Base-by-base conservation (phyloP, 2,797 vertebrate genomes). In the Podargus strigoides region DNA sequence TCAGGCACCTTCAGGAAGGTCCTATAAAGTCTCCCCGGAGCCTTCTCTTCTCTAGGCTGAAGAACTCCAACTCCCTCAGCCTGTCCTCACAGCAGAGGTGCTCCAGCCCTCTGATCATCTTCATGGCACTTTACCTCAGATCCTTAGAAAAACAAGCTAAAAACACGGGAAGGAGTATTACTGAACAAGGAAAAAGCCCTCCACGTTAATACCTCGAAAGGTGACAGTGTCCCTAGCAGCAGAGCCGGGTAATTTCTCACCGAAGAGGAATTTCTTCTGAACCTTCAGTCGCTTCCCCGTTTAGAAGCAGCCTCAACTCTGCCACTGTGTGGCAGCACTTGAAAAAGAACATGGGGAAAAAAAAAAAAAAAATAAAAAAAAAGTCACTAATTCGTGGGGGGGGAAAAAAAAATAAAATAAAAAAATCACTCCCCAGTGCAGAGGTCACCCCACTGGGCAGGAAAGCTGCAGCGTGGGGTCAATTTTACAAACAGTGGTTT, bases 251-350 rank as follows among this genome's bases (percentile, higher is more conserved):
- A 12, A 49, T 82, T 82, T 59, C 67, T 26, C 36, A 46, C 6
- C 1, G 0, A 66, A 41, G 58, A 49, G 11, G 5, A 66, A 74
- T 64, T 36, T 59, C 14, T 44, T 53, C 46, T 15, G 13, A 73
- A 28, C 41, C 34, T 69, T 42, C 12, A 1, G 39, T 24, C 58
- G 39, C n/a, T 28, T 88, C 22, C 9, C 50, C 3, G 4, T 30
- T 55, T 20, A 36, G 70, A 66, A 93, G 62, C 37, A 82, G 88
- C 59, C 86, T 92, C 94, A 89, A 85, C 44, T 85, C 81, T 93
- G 95, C 96, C 94, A 4, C 95, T 62, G 52, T 87, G 95, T 96
- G 96, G 90, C 75, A 79, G 85, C 2, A 15, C 44, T 66, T 66
- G 93, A 22, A 84, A 81, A 91, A 78, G 55, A 66, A n/a, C 47